Evolutionary conservation across 2,888 invertebrate species (phyloP).

Genomic region (Trissolcus japonicus): DNA sequence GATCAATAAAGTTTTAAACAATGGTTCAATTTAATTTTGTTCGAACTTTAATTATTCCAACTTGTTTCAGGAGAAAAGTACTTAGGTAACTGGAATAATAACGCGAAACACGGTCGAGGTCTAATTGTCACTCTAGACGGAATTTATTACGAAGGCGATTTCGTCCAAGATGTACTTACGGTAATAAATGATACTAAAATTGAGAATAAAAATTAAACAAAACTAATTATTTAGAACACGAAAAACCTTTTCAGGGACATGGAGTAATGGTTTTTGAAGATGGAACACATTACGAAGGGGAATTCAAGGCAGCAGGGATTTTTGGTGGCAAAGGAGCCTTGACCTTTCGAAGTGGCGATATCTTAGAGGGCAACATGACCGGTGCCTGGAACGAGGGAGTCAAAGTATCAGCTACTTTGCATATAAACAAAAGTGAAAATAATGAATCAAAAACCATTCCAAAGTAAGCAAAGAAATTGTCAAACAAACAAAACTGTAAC

Average conservation of each 20-base stretch:
- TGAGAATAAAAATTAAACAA: constrained; percentile 4
- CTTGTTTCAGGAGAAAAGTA: constrained; percentile 85
- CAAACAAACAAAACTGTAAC: neutral
- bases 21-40: neutral
- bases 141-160: constrained; percentile 93
- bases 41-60: neutral
- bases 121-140: constrained; percentile 92
- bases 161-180: constrained; percentile 86
- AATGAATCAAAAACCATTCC: constrained; percentile 62
- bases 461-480: constrained; percentile 29
- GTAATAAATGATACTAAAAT: constrained; percentile 74
- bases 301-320: constrained; percentile 87
- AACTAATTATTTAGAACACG: neutral
- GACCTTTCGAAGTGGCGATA: constrained; percentile 87
- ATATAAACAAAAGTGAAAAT: constrained; percentile 81
- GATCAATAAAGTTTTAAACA: neutral
- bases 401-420: constrained; percentile 86
- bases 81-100: constrained; percentile 91
- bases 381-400: constrained; percentile 88
- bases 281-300: constrained; percentile 92
- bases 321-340: constrained; percentile 89
- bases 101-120: constrained; percentile 89
- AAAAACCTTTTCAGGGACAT: constrained; percentile 80
- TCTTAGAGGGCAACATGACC: constrained; percentile 84
- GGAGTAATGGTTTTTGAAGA: constrained; percentile 93